Evolutionary conservation across 2,113 vertebrate species (phyloP).

Genomic region (cattle (Bos taurus)): ARS-UCD2.0 NC_037335.1:30866501-30867000

Average conservation of each 20-base stretch:
- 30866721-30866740: constrained; percentile 84
- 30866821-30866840: constrained; percentile 63
- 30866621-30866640: constrained; percentile 88
- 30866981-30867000: not conserved
- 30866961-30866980: constrained; percentile 32
- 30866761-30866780: constrained; percentile 79
- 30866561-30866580: constrained; percentile 87
- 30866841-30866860: constrained; percentile 54
- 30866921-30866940: not conserved
- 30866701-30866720: constrained; percentile 85
- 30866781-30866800: constrained; percentile 77
- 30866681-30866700: constrained; percentile 86
- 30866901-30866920: not conserved
- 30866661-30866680: constrained; percentile 88
- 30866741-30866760: constrained; percentile 84
- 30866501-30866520: constrained; percentile 66
- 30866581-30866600: constrained; percentile 90
- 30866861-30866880: constrained; percentile 38
- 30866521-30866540: constrained; percentile 81
- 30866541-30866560: constrained; percentile 81
- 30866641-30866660: constrained; percentile 85
- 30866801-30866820: constrained; percentile 78
- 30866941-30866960: not conserved
- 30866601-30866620: constrained; percentile 86
- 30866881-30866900: constrained; percentile 51